Evolutionary conservation across 2,888 invertebrate species (phyloP), one percentile per base, ranked within the genome.

Genomic region (Syrphus vitripennis): DNA sequence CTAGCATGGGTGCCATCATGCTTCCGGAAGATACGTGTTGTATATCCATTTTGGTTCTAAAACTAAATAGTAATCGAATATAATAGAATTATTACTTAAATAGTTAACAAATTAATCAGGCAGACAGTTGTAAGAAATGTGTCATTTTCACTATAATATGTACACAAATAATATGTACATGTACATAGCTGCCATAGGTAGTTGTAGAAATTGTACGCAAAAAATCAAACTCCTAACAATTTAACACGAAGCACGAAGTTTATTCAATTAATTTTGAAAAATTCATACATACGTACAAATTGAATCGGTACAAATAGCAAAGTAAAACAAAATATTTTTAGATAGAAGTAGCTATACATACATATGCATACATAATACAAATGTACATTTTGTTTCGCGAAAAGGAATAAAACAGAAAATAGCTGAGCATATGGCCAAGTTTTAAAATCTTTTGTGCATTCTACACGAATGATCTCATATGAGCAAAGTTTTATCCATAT

Each of bases 381-480:
- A 34, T 65, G 75, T 79, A 19, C 10, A 16, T n/a, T 31, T 67
- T 80, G 63, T 81, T 74, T 69, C 26, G 70, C 65, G 42, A 61
- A 79, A 63, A 63, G 19, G 29, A 74, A 40, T 14, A 31, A 77
- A 74, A 83, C 48, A 37, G n/a, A 67, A 48, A 29, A 71, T 40
- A 81, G 37, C 16, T 40, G 29, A 82, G 12, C 77, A 86, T 82
- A 82, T 86, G 77, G 82, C 57, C 34, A 70, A 37, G 42, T 55
- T 78, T 69, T n/a, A 77, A 82, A 75, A 81, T 78, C 70, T 50
- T 53, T 42, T 70, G 63, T 82, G 74, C 81, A 86, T 59, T 59
- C 45, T 12, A 67, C 34, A 69, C 63, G 71, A 86, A 86, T 86
- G 86, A 86, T 86, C 82, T 86, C 82, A 86, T 82, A 59, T 72